A percentile compares a stretch with the other conserved stretches of the same genome.
Evolutionary conservation across 2,797 vertebrate genomes (phyloP).

Genomic region (Brachyrhaphis roseni): DNA sequence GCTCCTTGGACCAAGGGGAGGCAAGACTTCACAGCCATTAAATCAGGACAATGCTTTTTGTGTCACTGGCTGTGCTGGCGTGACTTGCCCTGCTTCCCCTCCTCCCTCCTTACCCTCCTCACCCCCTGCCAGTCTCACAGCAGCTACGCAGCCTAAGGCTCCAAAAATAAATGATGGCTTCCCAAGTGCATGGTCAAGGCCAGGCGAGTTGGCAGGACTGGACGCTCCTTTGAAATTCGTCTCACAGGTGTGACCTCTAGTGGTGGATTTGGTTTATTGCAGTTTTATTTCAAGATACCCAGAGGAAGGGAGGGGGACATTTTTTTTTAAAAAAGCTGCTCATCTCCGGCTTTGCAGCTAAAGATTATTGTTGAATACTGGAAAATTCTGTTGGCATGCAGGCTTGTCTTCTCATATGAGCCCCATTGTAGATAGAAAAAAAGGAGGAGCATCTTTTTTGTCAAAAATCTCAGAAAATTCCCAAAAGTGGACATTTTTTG

Average conservation of each 20-base stretch:
- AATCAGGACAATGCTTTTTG: slow-evolving; percentile 84
- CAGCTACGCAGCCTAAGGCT: slow-evolving; percentile 71
- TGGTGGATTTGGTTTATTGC: slow-evolving; percentile 43
- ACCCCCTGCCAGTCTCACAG: slow-evolving; percentile 66
- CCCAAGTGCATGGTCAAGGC: slow-evolving; percentile 75
- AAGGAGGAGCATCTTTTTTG: too few relatives aligned
- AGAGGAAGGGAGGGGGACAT: background rate
- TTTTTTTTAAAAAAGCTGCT: background rate
- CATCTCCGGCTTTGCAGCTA: background rate
- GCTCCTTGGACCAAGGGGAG: slow-evolving; percentile 69
- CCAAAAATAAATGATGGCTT: slow-evolving; percentile 79
- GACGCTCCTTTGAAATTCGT: slow-evolving; percentile 36
- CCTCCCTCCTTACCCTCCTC: slow-evolving; percentile 49
- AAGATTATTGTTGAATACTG: background rate
- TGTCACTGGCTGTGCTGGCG: slow-evolving; percentile 72
- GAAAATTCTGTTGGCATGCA: background rate
- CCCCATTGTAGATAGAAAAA: too few relatives aligned
- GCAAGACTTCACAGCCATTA: slow-evolving; percentile 76
- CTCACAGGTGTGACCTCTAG: slow-evolving; percentile 53
- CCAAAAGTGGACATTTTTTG: too few relatives aligned
- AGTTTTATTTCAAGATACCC: background rate
- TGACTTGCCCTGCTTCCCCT: slow-evolving; percentile 51
- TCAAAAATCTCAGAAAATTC: too few relatives aligned
- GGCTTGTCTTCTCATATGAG: background rate
- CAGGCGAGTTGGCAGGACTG: slow-evolving; percentile 68